Evolutionary conservation across 2,113 vertebrate species (phyloP).

Genomic region (Pelusios castaneus): DNA sequence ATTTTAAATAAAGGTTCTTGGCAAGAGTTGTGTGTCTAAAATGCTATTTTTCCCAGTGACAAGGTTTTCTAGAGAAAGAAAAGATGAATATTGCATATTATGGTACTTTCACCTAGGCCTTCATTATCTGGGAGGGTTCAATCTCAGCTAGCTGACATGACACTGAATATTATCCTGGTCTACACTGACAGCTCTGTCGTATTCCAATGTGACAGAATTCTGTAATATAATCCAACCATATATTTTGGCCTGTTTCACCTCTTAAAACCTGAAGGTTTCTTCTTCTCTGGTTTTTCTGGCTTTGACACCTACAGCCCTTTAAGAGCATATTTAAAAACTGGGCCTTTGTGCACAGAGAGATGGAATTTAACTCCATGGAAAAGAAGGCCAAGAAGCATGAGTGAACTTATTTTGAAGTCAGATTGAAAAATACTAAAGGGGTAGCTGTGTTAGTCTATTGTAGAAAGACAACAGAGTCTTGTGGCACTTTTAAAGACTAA

Average conservation of each 20-base stretch:
- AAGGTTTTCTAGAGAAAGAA: background rate
- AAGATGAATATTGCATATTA: background rate
- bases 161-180: background rate
- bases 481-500: too few species aligned
- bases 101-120: background rate
- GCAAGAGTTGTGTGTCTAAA: background rate
- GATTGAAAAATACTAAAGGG: background rate
- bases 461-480: too few species aligned
- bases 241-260: background rate
- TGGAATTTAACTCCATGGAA: background rate
- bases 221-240: background rate
- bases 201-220: background rate
- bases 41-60: too few species aligned
- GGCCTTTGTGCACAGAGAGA: background rate
- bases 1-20: background rate
- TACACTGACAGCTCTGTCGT: background rate
- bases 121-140: background rate
- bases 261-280: background rate
- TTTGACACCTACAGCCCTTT: background rate
- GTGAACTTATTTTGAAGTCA: background rate
- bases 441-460: too few species aligned
- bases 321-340: background rate
- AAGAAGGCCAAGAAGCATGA: background rate
- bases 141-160: background rate
- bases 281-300: background rate